Percentiles rank a stretch among this genome's conserved stretches.
These are phyloP conservation scores for Mormyrops attenuatus DNA, from an alignment of 2,797 vertebrate genomes.

Conservation along the genomic window DNA sequence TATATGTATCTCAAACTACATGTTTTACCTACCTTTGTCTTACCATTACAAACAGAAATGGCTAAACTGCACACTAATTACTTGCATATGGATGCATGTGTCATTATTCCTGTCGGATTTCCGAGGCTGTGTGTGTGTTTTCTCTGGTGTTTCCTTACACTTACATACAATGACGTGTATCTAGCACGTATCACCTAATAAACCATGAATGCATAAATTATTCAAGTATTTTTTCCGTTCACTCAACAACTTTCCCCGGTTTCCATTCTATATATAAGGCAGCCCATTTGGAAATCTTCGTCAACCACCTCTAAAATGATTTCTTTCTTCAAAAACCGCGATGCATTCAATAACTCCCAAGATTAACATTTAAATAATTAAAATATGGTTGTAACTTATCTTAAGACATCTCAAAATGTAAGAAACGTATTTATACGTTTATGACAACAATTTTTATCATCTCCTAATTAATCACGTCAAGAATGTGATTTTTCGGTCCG, in stretches of 20 bases:
- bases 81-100: neutral
- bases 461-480: neutral
- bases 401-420: neutral
- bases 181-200: neutral
- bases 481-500: neutral
- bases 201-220: neutral
- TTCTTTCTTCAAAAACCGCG: neutral
- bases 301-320: neutral
- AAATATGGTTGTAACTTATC: neutral
- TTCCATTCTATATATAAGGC: neutral
- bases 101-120: neutral
- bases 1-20: neutral
- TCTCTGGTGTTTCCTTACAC: neutral
- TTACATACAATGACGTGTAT: neutral
- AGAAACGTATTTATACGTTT: neutral
- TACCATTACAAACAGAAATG: neutral
- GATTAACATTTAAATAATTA: neutral
- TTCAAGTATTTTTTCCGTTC: neutral
- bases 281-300: neutral
- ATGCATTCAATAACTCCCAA: neutral
- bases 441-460: neutral
- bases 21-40: neutral
- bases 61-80: neutral
- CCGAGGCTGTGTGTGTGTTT: neutral
- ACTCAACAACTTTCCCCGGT: neutral